Evolutionary conservation across 2,113 vertebrate species (phyloP).

Genomic region (Egretta garzetta): DNA sequence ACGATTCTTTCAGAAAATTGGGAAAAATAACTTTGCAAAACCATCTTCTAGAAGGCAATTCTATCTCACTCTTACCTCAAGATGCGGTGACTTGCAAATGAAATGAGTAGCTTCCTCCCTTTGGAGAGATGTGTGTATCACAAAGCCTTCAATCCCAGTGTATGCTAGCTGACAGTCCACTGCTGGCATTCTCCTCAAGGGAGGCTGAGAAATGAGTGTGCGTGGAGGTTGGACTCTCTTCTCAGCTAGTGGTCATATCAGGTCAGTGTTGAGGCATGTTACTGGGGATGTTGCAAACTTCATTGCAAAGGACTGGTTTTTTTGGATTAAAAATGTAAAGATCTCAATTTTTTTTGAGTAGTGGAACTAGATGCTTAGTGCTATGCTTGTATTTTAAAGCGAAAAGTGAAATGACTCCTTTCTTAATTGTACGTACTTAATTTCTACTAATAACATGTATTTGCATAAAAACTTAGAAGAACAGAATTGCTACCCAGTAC

Average conservation of each 20-base stretch:
- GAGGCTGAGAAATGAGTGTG: background rate
- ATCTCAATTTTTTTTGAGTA: background rate
- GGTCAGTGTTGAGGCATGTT: background rate
- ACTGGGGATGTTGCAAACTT: background rate
- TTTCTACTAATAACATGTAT: background rate
- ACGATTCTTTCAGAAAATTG: background rate
- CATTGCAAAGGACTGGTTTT: background rate
- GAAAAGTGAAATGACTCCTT: background rate
- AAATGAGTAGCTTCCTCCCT: background rate
- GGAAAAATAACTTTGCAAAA: background rate
- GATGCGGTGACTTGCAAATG: background rate
- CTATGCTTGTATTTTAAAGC: background rate
- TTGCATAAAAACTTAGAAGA: background rate
- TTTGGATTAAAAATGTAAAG: background rate
- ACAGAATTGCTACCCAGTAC: background rate
- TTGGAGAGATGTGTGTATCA: background rate
- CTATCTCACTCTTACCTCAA: background rate
- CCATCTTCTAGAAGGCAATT: background rate
- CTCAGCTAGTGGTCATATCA: background rate
- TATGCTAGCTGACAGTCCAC: background rate
- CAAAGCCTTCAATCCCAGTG: rapidly evolving
- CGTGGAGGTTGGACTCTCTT: background rate
- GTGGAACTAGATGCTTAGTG: background rate
- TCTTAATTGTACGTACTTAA: background rate
- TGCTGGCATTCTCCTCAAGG: background rate